Evolutionary conservation across 2,797 vertebrate species (phyloP), one percentile per base, ranked within the genome.

Genomic region (Girardinus metallicus): DNA sequence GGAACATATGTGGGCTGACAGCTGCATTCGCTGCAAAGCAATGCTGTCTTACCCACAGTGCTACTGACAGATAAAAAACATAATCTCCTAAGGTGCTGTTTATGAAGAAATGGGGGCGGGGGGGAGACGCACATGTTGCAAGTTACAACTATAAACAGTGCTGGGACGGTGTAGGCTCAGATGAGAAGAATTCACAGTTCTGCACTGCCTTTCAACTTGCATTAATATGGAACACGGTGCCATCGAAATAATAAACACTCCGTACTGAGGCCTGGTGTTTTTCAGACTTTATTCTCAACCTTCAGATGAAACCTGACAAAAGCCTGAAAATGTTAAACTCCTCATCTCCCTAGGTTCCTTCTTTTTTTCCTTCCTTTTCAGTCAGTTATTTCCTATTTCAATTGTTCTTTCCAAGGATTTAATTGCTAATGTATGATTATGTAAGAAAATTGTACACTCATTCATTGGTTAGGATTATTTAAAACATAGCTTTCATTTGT

Each of bases 1-100:
- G 55, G 75, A 94, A 88, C 92, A 92, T 89, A 90, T 91, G 93
- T 89, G 80, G 60, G 76, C 47, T 92, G 93, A 93, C 93, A 93
- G 90, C 91, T 92, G 89, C 89, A 88, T 80, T 81, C 71, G 85
- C 81, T 80, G 88, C 90, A 89, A 87, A 87, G 91, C 87, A 86
- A 89, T 85, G 78, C 80, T 46, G 74, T 82, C 80, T 88, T 83
- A 76, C 77, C 80, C 47, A 31, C 26, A 91, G 87, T 82, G 88
- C 87, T 88, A 80, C 84, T 91, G 92, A 92, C 92, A 89, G 90
- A 93, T 91, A 81, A 81, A 85, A 84, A 76, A 62, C 74, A 76
- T 80, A 83, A 90, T 93, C 92, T 94, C 90, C 88, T 88, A 89
- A 87, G 91, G 89, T 88, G 82, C 86, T 81, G 76, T 92, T 87